Evolutionary conservation across 2,888 invertebrate genomes (phyloP).

Genomic region (Pogonocherus hispidulus): DNA sequence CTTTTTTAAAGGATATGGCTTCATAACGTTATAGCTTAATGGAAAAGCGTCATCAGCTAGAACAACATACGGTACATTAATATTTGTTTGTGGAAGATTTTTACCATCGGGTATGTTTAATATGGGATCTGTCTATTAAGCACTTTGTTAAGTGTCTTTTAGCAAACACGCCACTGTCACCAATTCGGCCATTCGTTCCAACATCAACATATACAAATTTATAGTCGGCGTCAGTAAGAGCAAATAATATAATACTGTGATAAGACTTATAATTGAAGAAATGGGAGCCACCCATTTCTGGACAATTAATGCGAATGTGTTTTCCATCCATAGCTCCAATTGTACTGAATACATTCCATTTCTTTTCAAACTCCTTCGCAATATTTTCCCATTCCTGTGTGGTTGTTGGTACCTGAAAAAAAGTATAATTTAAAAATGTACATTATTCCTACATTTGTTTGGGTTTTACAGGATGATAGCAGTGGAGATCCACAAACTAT

Average conservation of each 20-base stretch:
- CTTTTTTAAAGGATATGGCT: no score
- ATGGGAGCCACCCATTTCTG: background rate
- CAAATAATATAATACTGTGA: slow-evolving; percentile 9
- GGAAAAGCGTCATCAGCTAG: no score
- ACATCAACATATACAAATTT: slow-evolving; percentile 7
- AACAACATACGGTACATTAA: no score
- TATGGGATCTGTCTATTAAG: background rate
- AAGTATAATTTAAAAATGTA: background rate
- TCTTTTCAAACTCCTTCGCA: background rate
- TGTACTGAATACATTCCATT: background rate
- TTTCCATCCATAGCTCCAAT: slow-evolving; percentile 15
- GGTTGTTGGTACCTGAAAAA: background rate
- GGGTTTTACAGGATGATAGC: no score
- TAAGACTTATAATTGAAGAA: slow-evolving; percentile 2
- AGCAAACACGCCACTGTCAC: background rate
- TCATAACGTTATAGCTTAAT: no score
- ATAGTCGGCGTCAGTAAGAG: slow-evolving; percentile 13
- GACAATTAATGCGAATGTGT: background rate
- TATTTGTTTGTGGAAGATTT: no score
- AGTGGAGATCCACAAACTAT: no score
- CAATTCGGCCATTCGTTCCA: slow-evolving; percentile 2
- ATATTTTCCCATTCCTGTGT: background rate
- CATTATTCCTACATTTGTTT: no score
- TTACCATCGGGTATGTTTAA: background rate
- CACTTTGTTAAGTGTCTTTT: background rate